phyloP scores from a whole-genome alignment of 2,113 vertebrate genomes.

The Noctilio leporinus region DNA sequence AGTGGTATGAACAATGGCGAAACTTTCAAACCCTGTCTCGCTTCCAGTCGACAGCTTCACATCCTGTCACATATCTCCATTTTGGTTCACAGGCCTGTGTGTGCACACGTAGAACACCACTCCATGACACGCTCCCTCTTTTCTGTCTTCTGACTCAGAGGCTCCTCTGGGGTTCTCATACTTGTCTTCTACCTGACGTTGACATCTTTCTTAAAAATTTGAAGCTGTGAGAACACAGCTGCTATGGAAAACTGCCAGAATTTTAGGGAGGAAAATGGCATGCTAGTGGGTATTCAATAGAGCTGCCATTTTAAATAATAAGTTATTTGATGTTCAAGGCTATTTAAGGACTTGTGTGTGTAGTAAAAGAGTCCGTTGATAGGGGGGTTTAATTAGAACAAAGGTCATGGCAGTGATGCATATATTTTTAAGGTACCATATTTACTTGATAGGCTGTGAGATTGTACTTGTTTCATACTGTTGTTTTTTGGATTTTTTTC shows the following conservation, averaged over 20 bases:
- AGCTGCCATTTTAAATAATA: constrained; percentile 48
- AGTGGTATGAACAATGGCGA: neutral
- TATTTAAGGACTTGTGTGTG: constrained; percentile 24
- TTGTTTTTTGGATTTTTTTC: neutral
- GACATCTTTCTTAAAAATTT: constrained; percentile 29
- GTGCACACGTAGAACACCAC: neutral
- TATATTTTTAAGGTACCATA: constrained; percentile 3
- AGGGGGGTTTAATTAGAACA: constrained; percentile 64
- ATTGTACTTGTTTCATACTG: constrained; percentile 4
- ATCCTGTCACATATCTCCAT: neutral
- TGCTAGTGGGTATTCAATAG: neutral
- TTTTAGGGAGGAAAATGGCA: neutral
- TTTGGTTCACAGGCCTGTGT: neutral
- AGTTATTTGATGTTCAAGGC: constrained; percentile 45
- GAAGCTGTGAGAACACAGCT: neutral
- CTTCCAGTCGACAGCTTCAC: neutral
- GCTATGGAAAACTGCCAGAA: neutral
- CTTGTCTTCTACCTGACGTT: neutral
- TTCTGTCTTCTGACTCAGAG: neutral
- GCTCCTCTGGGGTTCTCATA: neutral
- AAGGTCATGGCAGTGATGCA: neutral
- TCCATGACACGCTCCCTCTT: neutral
- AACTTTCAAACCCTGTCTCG: neutral
- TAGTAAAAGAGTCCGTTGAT: neutral
- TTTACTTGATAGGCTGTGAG: constrained; percentile 21